Percentiles rank a stretch among this genome's conserved stretches.
Evolutionary conservation across 2,113 vertebrate species (phyloP).

Genomic region (Misgurnus anguillicaudatus): DNA sequence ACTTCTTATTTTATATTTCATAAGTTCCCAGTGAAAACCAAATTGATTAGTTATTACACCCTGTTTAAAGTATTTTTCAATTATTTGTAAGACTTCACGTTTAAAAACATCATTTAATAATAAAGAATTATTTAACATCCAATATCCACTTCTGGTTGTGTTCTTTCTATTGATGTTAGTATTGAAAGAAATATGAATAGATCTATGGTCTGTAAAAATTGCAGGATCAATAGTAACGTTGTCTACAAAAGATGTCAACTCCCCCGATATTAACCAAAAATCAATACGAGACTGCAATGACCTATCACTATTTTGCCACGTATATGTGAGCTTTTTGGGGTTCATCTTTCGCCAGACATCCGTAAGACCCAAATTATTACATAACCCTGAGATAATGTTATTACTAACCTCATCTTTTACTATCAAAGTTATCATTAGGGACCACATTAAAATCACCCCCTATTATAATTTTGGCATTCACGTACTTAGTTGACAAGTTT

Average conservation of each 20-base stretch:
- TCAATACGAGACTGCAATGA: too few relatives aligned
- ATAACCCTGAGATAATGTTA: background rate
- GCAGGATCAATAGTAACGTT: background rate
- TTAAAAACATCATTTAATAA: background rate
- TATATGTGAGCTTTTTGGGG: too few relatives aligned
- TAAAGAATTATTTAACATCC: background rate
- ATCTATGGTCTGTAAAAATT: background rate
- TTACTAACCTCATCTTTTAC: background rate
- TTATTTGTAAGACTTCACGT: background rate
- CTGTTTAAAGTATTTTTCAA: background rate
- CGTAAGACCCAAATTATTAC: background rate
- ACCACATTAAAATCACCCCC: background rate
- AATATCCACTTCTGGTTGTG: background rate
- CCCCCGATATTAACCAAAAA: background rate
- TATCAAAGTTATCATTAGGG: background rate
- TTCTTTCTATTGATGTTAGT: background rate
- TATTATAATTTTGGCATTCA: background rate
- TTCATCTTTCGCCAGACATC: background rate
- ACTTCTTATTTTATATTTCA: too few relatives aligned
- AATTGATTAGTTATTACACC: background rate
- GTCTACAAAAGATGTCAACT: background rate
- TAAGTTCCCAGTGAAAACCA: too few relatives aligned
- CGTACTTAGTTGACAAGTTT: background rate
- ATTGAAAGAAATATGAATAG: background rate
- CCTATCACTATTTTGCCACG: too few relatives aligned